Conservation (phyloP, 2,888 invertebrate genomes). For the Phortica magna region DNA sequence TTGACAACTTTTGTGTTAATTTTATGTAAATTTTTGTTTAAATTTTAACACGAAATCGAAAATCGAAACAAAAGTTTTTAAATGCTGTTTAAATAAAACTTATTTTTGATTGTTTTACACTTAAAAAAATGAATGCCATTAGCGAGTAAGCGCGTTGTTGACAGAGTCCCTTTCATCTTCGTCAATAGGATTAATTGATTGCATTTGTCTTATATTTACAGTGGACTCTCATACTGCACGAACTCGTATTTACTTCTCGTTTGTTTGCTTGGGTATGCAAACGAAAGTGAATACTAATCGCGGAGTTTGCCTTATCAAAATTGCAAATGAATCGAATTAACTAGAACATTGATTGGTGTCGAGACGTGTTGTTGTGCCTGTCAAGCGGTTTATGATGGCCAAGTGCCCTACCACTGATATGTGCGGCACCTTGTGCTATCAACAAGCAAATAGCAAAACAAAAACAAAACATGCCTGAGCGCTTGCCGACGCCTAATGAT, state of each 20-base stretch:
- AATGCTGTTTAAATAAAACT: no score
- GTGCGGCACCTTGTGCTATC: background rate
- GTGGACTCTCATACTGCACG: background rate
- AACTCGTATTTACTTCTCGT: background rate
- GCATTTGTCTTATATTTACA: background rate
- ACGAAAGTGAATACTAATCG: constrained; percentile 11
- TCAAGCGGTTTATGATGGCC: background rate
- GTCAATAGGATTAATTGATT: background rate
- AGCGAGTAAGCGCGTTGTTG: no score
- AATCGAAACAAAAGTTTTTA: no score
- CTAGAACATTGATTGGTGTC: background rate
- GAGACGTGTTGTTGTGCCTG: background rate
- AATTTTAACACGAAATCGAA: no score
- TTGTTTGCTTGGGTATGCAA: background rate
- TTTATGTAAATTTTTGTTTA: no score
- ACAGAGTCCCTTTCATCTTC: no score
- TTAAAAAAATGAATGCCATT: no score
- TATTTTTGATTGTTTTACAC: no score
- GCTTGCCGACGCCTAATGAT: background rate
- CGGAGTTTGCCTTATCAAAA: constrained; percentile 1
- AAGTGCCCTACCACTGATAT: background rate
- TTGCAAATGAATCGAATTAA: background rate
- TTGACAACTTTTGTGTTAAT: no score
- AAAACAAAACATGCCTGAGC: background rate
- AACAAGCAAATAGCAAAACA: background rate